phyloP scores from a whole-genome alignment of 2,888 invertebrate species.

The Apodemia hepburni region DNA sequence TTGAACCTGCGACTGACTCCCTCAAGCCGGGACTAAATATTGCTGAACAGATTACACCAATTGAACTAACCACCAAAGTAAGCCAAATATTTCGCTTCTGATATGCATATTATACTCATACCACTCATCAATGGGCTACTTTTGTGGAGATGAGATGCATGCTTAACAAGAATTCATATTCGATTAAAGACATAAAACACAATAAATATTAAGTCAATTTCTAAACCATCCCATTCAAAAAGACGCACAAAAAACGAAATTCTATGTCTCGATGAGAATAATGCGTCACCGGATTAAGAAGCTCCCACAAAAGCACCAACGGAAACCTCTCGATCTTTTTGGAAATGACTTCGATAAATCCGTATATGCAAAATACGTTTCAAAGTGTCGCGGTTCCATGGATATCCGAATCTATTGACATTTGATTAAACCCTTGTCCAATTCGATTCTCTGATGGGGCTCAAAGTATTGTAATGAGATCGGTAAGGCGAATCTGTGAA shows the following conservation, averaged over 20 bases:
- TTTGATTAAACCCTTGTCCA: slow-evolving; percentile 44
- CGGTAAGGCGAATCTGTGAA: not conserved
- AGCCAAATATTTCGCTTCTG: too few relatives aligned
- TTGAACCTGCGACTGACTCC: too few relatives aligned
- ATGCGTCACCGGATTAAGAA: slow-evolving; percentile 8
- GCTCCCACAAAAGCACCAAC: not conserved
- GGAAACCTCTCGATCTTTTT: slow-evolving; percentile 13
- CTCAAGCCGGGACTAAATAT: too few relatives aligned
- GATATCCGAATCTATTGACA: slow-evolving; percentile 49
- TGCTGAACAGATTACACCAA: too few relatives aligned
- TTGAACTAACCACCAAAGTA: too few relatives aligned
- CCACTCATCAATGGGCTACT: too few relatives aligned
- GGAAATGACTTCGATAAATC: slow-evolving; percentile 19
- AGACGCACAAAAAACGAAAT: not conserved
- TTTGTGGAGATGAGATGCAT: too few relatives aligned
- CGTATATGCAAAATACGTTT: slow-evolving; percentile 19
- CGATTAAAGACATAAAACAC: not conserved
- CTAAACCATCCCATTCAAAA: not conserved
- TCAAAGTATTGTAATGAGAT: slow-evolving; percentile 7
- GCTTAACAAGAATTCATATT: too few relatives aligned
- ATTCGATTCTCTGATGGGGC: slow-evolving; percentile 12
- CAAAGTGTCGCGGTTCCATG: slow-evolving; percentile 37
- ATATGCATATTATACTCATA: too few relatives aligned
- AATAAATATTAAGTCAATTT: not conserved
- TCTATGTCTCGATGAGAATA: not conserved